Conservation (phyloP, 2,888 invertebrate species). For the Caenorhabditis sp. region DNA sequence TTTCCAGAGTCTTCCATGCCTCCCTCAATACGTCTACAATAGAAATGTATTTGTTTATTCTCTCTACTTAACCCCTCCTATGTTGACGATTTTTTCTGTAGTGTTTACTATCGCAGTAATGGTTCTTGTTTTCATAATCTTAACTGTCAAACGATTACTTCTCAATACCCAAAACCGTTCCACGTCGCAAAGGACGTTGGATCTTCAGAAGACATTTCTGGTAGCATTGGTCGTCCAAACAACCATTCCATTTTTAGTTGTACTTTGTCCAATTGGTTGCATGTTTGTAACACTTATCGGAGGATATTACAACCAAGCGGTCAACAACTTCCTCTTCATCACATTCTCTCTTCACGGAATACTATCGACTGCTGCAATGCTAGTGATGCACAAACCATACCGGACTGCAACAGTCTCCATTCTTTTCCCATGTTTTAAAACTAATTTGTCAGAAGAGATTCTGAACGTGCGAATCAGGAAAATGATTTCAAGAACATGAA, state of each 20-base stretch:
- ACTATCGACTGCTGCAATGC: not conserved
- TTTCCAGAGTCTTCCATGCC: slow-evolving; percentile 7
- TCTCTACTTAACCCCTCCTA: not conserved
- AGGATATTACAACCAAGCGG: not conserved
- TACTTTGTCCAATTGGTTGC: not conserved
- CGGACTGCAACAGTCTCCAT: not conserved
- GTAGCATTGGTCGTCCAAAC: slow-evolving; percentile 5
- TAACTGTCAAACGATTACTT: not conserved
- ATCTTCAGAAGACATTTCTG: slow-evolving; percentile 3
- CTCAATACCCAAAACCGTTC: not conserved
- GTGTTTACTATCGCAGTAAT: too few species aligned
- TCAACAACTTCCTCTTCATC: not conserved
- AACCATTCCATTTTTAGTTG: not conserved
- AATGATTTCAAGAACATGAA: too few species aligned
- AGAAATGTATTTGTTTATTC: not conserved
- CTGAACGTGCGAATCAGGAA: too few species aligned
- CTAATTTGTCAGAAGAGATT: not conserved
- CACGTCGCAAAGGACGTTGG: not conserved
- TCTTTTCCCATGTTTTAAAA: not conserved
- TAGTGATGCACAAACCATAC: not conserved
- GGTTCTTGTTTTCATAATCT: not conserved
- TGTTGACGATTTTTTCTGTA: not conserved
- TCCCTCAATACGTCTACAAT: slow-evolving; percentile 1
- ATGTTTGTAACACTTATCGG: not conserved
- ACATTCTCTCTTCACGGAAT: not conserved